phyloP scores from a whole-genome alignment of 2,113 vertebrate species.

The Zapus hudsonius region DNA sequence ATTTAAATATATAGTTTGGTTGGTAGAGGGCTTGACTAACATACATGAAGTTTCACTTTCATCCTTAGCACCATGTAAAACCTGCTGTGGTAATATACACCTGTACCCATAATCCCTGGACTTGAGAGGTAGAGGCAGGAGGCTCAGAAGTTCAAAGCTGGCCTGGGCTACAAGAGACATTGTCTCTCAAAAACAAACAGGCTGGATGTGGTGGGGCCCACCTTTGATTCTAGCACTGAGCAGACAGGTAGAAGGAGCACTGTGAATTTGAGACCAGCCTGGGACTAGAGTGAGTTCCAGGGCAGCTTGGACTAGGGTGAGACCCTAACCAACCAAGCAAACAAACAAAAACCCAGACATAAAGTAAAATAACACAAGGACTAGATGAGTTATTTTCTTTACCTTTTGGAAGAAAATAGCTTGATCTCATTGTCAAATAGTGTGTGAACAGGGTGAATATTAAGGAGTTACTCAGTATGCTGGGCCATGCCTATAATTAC shows the following conservation, averaged over 20 bases:
- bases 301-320: no score
- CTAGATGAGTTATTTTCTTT: constrained; percentile 45
- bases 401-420: constrained; percentile 57
- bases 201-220: no score
- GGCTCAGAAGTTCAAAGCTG: not conserved
- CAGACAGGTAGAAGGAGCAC: no score
- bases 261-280: no score
- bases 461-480: constrained; percentile 72
- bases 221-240: no score
- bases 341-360: not conserved
- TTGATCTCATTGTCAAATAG: constrained; percentile 59
- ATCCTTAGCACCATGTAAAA: not conserved
- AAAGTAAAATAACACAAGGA: not conserved
- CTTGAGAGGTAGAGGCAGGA: not conserved
- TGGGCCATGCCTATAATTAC: constrained; percentile 68
- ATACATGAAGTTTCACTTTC: not conserved
- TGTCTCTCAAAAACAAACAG: no score
- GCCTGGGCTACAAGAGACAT: no score
- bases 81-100: not conserved
- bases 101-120: not conserved
- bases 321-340: no score
- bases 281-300: no score
- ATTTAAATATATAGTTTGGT: not conserved
- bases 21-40: not conserved
- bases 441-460: constrained; percentile 60